Conservation (phyloP, 2,113 vertebrate species). For the Callipepla squamata region DNA sequence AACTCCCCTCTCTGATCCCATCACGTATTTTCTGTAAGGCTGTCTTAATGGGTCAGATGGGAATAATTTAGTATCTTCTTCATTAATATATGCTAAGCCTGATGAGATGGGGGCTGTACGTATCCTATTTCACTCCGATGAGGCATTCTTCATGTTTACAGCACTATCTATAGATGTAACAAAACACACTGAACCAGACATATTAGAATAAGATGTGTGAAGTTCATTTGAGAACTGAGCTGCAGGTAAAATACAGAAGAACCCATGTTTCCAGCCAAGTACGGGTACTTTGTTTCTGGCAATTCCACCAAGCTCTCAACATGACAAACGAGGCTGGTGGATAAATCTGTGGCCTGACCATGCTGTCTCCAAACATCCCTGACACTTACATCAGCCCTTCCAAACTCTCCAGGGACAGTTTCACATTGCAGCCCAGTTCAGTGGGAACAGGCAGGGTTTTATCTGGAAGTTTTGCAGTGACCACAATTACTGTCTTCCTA, state of each 20-base stretch:
- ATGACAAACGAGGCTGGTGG: conserved; percentile 53
- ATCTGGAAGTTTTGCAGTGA: conserved; percentile 25
- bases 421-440: conserved; percentile 12
- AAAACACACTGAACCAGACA: conserved; percentile 4
- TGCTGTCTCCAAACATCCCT: conserved; percentile 41
- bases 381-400: conserved; percentile 69
- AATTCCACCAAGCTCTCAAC: conserved; percentile 35
- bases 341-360: conserved; percentile 59
- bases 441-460: conserved; percentile 42
- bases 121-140: background rate
- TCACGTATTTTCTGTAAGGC: conserved; percentile 21
- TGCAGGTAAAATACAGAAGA: conserved; percentile 48
- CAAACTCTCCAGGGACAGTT: conserved; percentile 37
- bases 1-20: conserved; percentile 32
- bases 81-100: conserved; percentile 39
- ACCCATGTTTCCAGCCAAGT: conserved; percentile 16
- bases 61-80: conserved; percentile 58
- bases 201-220: background rate
- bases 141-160: background rate
- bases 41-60: conserved; percentile 17
- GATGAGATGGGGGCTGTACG: background rate
- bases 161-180: background rate
- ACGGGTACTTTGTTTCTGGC: conserved; percentile 24
- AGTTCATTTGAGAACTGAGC: background rate
- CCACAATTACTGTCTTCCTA: background rate